A percentile compares a stretch with the other conserved stretches of the same genome.
Evolutionary conservation across 2,113 vertebrate genomes (phyloP).

Genomic region (Calyptomena viridis): DNA sequence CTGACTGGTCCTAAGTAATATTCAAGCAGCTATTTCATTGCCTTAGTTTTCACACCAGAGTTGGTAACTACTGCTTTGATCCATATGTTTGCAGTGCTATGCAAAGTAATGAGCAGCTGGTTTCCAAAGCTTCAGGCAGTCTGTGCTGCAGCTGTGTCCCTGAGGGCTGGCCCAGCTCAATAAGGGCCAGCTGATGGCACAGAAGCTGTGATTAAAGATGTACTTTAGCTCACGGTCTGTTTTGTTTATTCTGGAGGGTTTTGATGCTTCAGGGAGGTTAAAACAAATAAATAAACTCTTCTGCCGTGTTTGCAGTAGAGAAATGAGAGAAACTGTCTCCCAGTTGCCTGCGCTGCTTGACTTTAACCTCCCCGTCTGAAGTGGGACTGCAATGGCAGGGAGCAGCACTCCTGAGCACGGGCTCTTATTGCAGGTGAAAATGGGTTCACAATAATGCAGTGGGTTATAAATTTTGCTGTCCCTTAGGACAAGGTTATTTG

Average conservation of each 20-base stretch:
- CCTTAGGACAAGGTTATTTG: accelerated
- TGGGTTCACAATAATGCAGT: neutral
- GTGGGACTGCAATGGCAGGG: neutral
- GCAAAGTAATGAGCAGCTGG: neutral
- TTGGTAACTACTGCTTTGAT: neutral
- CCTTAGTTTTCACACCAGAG: neutral
- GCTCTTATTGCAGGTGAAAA: neutral
- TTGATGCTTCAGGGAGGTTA: neutral
- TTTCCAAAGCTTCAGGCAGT: neutral
- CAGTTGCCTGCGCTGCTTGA: neutral
- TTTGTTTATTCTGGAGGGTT: neutral
- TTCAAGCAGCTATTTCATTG: neutral
- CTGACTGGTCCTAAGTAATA: neutral
- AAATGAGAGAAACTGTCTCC: neutral
- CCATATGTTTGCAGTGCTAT: neutral
- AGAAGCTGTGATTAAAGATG: neutral
- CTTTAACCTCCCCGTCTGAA: accelerated
- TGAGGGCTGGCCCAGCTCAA: neutral
- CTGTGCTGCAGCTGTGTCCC: neutral
- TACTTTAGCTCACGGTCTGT: neutral
- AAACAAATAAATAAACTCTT: neutral
- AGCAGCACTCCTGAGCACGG: accelerated
- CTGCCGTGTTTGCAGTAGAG: neutral
- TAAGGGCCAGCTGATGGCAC: neutral
- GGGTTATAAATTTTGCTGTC: neutral